Evolutionary conservation across 1,140 invertebrate species (phyloP), one percentile per base, ranked within the genome.

Genomic region (Drosophila sturtevanti): DNA sequence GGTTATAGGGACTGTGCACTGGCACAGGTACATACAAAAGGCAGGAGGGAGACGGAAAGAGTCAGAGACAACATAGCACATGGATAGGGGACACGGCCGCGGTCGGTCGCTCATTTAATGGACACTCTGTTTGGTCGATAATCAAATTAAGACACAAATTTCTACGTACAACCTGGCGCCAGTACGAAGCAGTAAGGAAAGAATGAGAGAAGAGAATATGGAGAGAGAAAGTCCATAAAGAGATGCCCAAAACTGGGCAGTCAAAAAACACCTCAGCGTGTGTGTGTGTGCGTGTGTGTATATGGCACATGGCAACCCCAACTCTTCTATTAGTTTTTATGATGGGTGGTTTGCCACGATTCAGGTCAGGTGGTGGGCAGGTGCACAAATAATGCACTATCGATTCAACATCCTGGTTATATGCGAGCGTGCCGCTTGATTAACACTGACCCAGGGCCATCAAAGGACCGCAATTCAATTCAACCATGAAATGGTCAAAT

Each of bases 71-170:
- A 31, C 34, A 35, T 6, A 6, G 27, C 27, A 21, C 16, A 4
- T 35, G 9, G 37, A 12, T 27, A 63, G 44, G 14, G 59, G 59
- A 61, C 76, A 60, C 63, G 77, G 63, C 54, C 74, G 70, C 72
- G 66, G 70, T 70, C 76, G 82, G 67, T 67, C 81, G 81, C 74
- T 86, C 81, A 81, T 82, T 82, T 82, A 90, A 90, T 90, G 89
- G 90, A 81, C 89, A 91, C 68, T 56, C 54, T 82, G 89, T 91
- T 91, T 91, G 89, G 89, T 91, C 89, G 89, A 91, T 91, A 91
- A 91, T 91, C 89, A 91, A 91, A 91, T 91, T 90, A 87, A 89
- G 72, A 76, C 71, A 72, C 63, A 55, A 22, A 31, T 7, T 4
- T 21, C 41, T 48, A 48, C 9, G 41, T 48, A 14, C 44, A 48